phyloP scores from a whole-genome alignment of 2,888 invertebrate genomes.

The Spilosoma lubricipeda region DNA sequence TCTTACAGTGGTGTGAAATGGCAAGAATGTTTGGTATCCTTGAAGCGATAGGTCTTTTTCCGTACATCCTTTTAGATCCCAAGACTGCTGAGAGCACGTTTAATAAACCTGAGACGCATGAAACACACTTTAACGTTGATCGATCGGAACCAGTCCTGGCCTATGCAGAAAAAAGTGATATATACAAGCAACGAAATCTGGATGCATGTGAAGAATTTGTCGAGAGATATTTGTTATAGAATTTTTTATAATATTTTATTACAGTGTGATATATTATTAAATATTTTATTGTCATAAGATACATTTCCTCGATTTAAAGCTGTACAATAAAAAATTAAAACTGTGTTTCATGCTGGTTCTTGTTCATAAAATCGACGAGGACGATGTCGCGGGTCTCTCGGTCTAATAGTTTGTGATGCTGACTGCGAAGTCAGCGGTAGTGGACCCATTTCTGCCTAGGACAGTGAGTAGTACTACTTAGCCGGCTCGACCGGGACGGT shows the following conservation, averaged over 20 bases:
- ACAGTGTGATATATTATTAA: background rate
- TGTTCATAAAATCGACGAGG: no score
- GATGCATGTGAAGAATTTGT: constrained; percentile 67
- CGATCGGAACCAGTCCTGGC: constrained; percentile 57
- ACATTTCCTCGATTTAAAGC: background rate
- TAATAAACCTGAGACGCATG: constrained; percentile 58
- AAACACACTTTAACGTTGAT: constrained; percentile 48
- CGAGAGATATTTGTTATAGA: constrained; percentile 55
- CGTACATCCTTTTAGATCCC: constrained; percentile 59
- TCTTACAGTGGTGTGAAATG: constrained; percentile 55
- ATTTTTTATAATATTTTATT: background rate
- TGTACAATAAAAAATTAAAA: no score
- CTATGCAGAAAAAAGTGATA: constrained; percentile 42
- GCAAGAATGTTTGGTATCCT: constrained; percentile 58
- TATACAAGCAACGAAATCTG: constrained; percentile 57
- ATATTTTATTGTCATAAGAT: background rate
- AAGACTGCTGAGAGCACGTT: constrained; percentile 52
- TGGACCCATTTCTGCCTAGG: no score
- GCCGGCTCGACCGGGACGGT: no score
- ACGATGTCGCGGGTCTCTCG: no score
- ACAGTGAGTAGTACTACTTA: no score
- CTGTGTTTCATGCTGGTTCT: no score
- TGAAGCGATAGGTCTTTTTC: constrained; percentile 50
- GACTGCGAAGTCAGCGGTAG: no score
- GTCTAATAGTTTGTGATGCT: no score